These are phyloP conservation scores for Casuarius casuarius DNA, from an alignment of 2,113 vertebrate species.

Conservation along the genomic window DNA sequence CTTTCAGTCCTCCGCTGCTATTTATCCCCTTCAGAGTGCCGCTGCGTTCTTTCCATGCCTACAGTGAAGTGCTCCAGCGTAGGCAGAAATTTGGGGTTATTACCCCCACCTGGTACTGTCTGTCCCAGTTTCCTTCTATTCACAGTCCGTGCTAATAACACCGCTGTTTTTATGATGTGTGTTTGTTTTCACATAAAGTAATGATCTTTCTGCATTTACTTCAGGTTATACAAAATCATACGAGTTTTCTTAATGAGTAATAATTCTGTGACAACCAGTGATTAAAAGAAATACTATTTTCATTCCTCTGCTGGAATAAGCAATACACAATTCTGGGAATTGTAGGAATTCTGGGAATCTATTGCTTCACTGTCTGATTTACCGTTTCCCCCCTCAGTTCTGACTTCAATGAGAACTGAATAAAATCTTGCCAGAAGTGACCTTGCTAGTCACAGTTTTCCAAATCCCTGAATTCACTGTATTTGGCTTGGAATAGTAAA, in stretches of 20 bases:
- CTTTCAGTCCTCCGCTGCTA: background rate
- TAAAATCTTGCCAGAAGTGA: background rate
- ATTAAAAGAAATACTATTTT: conserved; percentile 4
- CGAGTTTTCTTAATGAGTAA: conserved; percentile 12
- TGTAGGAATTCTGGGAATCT: too few species aligned
- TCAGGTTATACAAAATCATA: background rate
- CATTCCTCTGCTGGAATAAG: background rate
- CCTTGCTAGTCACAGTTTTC: background rate
- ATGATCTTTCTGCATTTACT: background rate
- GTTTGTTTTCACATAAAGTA: conserved; percentile 3
- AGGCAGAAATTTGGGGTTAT: background rate
- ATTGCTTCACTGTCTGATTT: background rate
- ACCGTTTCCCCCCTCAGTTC: background rate
- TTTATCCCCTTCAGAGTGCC: background rate
- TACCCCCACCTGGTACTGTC: background rate
- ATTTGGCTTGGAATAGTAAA: background rate
- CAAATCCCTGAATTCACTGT: background rate
- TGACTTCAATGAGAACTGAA: background rate
- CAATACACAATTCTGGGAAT: background rate
- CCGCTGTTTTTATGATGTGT: background rate
- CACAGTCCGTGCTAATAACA: background rate
- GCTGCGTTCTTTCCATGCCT: background rate
- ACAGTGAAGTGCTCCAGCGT: background rate
- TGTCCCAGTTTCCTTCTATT: background rate
- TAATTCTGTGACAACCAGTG: background rate